Evolutionary conservation across 1,140 invertebrate genomes (phyloP).

Genomic region (Stegodyphus dumicola): DNA sequence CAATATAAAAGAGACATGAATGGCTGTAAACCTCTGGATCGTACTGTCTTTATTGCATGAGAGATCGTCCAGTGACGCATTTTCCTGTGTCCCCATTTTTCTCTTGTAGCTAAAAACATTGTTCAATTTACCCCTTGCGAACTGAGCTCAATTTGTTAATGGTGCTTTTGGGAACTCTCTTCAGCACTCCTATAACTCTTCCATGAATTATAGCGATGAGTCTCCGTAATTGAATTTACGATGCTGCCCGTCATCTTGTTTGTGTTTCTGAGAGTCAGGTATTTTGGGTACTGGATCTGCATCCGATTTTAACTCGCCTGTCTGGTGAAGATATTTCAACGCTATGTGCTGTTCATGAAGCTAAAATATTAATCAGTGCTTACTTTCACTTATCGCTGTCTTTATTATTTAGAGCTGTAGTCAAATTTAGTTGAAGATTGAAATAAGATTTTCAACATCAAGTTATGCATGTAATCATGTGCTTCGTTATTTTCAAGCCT

Average conservation of each 20-base stretch:
- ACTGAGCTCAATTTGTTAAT: constrained; percentile 35
- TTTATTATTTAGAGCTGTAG: no score
- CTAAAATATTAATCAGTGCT: no score
- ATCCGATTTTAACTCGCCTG: no score
- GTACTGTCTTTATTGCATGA: neutral
- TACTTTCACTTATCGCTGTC: no score
- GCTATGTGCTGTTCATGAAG: no score
- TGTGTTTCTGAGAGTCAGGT: neutral
- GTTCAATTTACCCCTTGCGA: constrained; percentile 27
- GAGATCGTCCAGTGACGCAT: neutral
- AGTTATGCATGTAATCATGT: no score
- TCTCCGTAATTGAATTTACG: constrained; percentile 37
- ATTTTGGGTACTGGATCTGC: no score
- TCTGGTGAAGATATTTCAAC: no score
- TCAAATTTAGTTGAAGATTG: no score
- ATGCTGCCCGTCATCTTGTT: neutral
- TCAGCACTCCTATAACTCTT: constrained; percentile 35
- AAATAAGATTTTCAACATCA: no score
- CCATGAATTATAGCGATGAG: constrained; percentile 27
- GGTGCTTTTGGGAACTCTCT: constrained; percentile 26
- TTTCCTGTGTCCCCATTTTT: no score
- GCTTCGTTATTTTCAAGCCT: no score
- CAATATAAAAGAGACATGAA: neutral
- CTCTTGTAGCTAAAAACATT: neutral
- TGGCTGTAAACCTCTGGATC: neutral